Conservation (phyloP, 2,888 invertebrate genomes). For the Serripes groenlandicus region DNA sequence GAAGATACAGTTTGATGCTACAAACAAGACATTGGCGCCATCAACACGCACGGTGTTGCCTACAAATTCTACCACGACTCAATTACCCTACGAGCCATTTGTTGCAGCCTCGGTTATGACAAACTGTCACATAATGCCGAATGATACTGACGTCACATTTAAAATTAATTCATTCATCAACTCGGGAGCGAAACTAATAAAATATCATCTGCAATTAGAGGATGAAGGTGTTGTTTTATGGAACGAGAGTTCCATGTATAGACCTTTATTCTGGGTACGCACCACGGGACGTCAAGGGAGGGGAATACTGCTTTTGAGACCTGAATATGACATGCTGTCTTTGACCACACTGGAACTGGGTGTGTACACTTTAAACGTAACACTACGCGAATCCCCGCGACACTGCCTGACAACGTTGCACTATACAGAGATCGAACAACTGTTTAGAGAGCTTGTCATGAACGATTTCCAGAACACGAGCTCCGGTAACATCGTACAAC, state of each 20-base stretch:
- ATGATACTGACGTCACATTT: slow-evolving; percentile 23
- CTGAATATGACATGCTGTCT: slow-evolving; percentile 79
- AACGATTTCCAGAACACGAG: slow-evolving; percentile 69
- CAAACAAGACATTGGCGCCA: too few relatives aligned
- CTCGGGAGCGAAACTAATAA: slow-evolving; percentile 56
- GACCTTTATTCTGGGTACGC: slow-evolving; percentile 73
- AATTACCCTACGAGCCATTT: too few relatives aligned
- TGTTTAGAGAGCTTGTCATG: slow-evolving; percentile 70
- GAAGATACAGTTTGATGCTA: too few relatives aligned
- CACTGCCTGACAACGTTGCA: slow-evolving; percentile 72
- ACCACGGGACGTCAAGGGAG: slow-evolving; percentile 75
- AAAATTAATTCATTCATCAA: slow-evolving; percentile 37
- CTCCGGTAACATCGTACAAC: slow-evolving; percentile 7
- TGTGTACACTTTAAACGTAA: slow-evolving; percentile 69
- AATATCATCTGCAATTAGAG: slow-evolving; percentile 49
- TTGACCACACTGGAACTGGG: slow-evolving; percentile 76
- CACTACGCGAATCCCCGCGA: slow-evolving; percentile 68
- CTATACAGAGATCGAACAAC: slow-evolving; percentile 38
- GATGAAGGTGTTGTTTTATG: slow-evolving; percentile 12
- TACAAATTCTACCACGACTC: background rate
- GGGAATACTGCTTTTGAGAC: slow-evolving; percentile 77
- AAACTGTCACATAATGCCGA: slow-evolving; percentile 33
- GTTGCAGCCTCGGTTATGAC: too few relatives aligned
- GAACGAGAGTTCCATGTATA: slow-evolving; percentile 45
- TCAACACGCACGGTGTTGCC: background rate